A percentile compares a stretch with the other conserved stretches of the same genome.
Evolutionary conservation across 64 coral and sea anemone genomes (phyloP).

Genomic region (Pocillopora verrucosa): DNA sequence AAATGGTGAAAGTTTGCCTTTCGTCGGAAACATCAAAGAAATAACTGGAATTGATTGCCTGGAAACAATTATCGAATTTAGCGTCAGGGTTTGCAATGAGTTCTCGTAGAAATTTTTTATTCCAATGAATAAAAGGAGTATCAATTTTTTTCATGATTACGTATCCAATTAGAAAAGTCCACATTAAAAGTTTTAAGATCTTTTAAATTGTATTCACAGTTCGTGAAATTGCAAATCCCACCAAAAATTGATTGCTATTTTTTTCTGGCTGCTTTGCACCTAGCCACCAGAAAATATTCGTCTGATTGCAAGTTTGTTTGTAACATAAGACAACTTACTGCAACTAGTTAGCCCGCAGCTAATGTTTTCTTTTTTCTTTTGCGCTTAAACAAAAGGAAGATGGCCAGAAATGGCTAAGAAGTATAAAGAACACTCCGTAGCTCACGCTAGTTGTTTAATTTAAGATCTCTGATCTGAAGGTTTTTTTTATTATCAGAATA

Average conservation of each 20-base stretch:
- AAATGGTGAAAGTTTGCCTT: background rate
- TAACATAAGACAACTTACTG: background rate
- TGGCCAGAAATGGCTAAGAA: background rate
- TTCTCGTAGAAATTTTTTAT: background rate
- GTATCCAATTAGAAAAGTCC: background rate
- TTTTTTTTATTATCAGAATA: too few relatives aligned
- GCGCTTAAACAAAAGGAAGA: background rate
- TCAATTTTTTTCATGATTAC: background rate
- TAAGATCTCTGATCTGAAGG: background rate
- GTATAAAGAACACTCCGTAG: background rate
- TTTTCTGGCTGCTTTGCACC: background rate
- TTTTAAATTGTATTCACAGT: background rate
- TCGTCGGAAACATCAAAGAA: constrained; percentile 33
- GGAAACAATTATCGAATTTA: constrained; percentile 10
- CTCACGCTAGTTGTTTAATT: background rate
- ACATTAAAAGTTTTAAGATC: background rate
- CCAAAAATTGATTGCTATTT: background rate
- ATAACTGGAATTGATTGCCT: background rate
- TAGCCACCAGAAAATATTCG: background rate
- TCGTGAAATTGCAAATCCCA: background rate
- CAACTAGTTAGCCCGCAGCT: background rate
- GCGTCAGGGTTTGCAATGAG: background rate
- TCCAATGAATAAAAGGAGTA: background rate
- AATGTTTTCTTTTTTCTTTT: constrained; percentile 1
- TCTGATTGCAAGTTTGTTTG: background rate